Conservation (phyloP, 1,140 invertebrate genomes). For the Megalopta genalis region DNA sequence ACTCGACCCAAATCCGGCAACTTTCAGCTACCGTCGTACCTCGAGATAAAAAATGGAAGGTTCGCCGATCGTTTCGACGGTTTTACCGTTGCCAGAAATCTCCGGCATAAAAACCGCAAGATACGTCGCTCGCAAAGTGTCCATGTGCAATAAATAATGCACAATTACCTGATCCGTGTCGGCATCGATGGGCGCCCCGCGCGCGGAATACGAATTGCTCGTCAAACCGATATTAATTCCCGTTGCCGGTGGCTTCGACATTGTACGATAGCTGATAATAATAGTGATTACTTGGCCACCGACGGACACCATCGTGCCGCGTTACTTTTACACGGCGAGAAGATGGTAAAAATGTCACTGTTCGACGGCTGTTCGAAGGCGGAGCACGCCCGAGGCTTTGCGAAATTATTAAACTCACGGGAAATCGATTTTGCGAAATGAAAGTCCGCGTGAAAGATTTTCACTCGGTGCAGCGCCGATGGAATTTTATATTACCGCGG, state of each 20-base stretch:
- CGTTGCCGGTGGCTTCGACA: constrained; percentile 28
- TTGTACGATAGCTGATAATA: constrained; percentile 58
- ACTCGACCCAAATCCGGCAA: no score
- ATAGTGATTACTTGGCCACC: constrained; percentile 51
- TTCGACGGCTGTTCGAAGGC: background rate
- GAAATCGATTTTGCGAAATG: no score
- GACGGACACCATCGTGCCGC: background rate
- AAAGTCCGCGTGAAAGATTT: no score
- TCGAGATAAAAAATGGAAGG: no score
- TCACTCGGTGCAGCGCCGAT: no score
- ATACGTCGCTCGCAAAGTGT: constrained; percentile 20
- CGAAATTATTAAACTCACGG: no score
- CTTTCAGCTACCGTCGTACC: no score
- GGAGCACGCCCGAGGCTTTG: no score
- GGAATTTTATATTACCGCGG: no score
- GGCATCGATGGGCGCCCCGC: background rate
- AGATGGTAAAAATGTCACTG: background rate
- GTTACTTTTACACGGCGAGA: background rate
- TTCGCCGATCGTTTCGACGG: no score
- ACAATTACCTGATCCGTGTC: constrained; percentile 25
- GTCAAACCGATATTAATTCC: constrained; percentile 60
- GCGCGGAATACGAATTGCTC: constrained; percentile 42
- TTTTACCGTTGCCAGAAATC: constrained; percentile 41
- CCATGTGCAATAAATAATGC: constrained; percentile 33
- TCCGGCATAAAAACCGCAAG: constrained; percentile 18